Conservation (phyloP, 2,888 invertebrate species). For the Steinernema hermaphroditum region DNA sequence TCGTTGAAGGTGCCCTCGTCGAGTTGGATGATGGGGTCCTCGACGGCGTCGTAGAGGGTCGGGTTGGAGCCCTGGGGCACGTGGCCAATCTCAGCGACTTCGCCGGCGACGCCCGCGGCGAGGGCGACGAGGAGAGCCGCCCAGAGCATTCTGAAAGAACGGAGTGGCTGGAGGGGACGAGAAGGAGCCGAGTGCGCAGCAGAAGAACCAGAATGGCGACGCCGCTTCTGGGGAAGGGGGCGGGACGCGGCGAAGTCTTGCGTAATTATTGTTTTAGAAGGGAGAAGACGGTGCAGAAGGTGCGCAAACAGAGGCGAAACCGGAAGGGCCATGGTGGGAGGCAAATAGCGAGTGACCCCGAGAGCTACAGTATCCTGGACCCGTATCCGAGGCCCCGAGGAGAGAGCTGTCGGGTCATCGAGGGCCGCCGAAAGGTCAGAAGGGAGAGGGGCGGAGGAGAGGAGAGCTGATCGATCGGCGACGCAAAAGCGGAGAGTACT, state of each 20-base stretch:
- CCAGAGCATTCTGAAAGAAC: conserved; percentile 5
- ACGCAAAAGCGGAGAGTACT: conserved; percentile 12
- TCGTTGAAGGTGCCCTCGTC: conserved; percentile 64
- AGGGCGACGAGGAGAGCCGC: conserved; percentile 24
- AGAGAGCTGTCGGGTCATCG: no score
- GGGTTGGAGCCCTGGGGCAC: conserved; percentile 56
- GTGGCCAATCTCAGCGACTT: conserved; percentile 32
- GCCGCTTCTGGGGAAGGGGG: conserved; percentile 13
- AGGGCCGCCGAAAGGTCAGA: not conserved
- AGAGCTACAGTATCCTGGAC: not conserved
- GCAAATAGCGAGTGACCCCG: conserved; percentile 9
- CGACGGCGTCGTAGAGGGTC: conserved; percentile 57
- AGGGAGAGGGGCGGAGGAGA: not conserved
- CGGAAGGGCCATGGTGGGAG: conserved; percentile 22
- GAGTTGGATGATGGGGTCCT: conserved; percentile 56
- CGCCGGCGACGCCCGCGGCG: not conserved
- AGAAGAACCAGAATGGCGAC: conserved; percentile 22
- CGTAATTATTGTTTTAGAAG: conserved; percentile 27
- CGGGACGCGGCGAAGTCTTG: conserved; percentile 7
- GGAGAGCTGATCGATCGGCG: conserved; percentile 17
- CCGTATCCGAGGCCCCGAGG: no score
- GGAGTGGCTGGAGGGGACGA: not conserved
- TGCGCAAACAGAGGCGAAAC: conserved; percentile 15
- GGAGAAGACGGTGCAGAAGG: not conserved
- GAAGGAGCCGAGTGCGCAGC: conserved; percentile 1